These are phyloP conservation scores for Epistrophe grossulariae DNA, from an alignment of 2,888 invertebrate genomes.

Conservation along the genomic window DNA sequence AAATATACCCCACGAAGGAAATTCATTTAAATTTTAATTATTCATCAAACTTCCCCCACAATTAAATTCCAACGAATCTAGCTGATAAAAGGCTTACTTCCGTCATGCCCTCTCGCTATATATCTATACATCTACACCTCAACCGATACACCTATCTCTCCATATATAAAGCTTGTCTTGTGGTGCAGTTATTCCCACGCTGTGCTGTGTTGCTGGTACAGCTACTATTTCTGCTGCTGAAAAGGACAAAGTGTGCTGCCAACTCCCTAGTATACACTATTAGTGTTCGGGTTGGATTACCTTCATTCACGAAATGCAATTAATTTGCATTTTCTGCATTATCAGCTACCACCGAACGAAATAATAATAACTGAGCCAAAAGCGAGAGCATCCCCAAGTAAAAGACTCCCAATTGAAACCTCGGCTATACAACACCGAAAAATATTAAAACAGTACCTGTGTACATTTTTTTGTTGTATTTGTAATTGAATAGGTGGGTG, in stretches of 20 bases:
- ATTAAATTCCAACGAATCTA: slow-evolving; percentile 68
- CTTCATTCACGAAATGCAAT: slow-evolving; percentile 74
- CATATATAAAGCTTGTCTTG: slow-evolving; percentile 54
- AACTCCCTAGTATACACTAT: slow-evolving; percentile 47
- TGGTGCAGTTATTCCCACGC: slow-evolving; percentile 55
- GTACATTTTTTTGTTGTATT: background rate
- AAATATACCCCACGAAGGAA: slow-evolving; percentile 25
- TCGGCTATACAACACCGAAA: slow-evolving; percentile 24
- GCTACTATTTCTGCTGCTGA: background rate
- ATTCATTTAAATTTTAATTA: slow-evolving; percentile 61
- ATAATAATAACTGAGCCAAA: slow-evolving; percentile 73
- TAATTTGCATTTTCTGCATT: slow-evolving; percentile 76
- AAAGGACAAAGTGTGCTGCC: slow-evolving; percentile 49
- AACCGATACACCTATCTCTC: background rate
- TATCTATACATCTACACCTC: background rate
- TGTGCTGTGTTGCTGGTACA: background rate
- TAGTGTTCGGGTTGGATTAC: slow-evolving; percentile 74
- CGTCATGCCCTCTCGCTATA: slow-evolving; percentile 16
- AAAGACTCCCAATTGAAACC: slow-evolving; percentile 48
- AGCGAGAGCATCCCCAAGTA: slow-evolving; percentile 50
- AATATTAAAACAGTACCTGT: slow-evolving; percentile 47
- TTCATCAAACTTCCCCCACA: slow-evolving; percentile 64
- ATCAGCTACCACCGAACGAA: slow-evolving; percentile 75
- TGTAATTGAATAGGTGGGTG: slow-evolving; percentile 4
- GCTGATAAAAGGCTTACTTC: slow-evolving; percentile 72